Evolutionary conservation across 2,888 invertebrate genomes (phyloP), one percentile per base, ranked within the genome.

Genomic region (Deilephila porcellus): DNA sequence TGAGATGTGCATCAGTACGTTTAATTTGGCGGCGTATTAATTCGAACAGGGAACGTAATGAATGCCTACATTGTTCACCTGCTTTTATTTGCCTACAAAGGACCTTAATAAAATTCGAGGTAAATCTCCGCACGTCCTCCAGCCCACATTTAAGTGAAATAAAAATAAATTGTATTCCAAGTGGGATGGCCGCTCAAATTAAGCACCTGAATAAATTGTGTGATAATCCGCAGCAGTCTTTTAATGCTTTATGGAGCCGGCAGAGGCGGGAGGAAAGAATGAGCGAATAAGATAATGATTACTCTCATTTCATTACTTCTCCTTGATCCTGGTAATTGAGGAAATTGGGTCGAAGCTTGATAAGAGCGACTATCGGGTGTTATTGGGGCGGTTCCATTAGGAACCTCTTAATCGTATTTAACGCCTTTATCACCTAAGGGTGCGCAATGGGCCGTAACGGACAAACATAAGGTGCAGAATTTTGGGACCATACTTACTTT

Each of bases 141-240:
- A 83, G 83, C 83, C 87, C 86, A 86, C 85, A 89, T 89, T 92
- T 91, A 91, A 93, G 91, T 90, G 91, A 92, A 93, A 93, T 93
- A 93, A 93, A 93, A 93, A 92, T 91, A 93, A 93, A 93, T 93
- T 91, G 88, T 87, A 83, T 90, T 86, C 89, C 88, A 91, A 93
- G 91, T 91, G 90, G 90, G 90, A 90, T 91, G 86, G 92, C 88
- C 90, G 89, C 92, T 92, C 91, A 93, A 94, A 94, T 93, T 92
- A 94, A 94, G 93, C 94, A 93, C 93, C 94, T 93, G 94, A 93
- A 94, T 94, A 94, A 94, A 94, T 94, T 94, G 92, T 91, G 92
- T 90, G 93, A 93, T 94, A 94, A 94, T 94, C 94, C 93, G 83
- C 83, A 90, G 90, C 88, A 91, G 92, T 93, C 91, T 92, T 92